Conservation (phyloP, 2,113 vertebrate genomes). For the Falcunculus frontatus region DNA sequence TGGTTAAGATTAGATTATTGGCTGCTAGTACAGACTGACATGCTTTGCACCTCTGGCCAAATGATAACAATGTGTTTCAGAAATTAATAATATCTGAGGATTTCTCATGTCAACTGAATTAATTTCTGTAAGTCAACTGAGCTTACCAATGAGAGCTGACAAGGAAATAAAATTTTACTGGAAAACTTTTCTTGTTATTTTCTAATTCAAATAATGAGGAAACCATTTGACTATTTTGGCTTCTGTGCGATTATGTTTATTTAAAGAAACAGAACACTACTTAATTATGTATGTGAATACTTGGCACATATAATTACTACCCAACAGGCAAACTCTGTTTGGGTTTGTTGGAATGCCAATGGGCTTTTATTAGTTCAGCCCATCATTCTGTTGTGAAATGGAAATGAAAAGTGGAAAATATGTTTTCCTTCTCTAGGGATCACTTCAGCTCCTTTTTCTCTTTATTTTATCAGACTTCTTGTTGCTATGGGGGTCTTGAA, state of each 20-base stretch:
- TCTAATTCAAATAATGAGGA: not conserved
- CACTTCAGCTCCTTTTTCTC: constrained; percentile 42
- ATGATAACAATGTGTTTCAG: not conserved
- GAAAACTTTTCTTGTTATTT: not conserved
- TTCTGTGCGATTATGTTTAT: not conserved
- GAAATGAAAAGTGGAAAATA: constrained; percentile 61
- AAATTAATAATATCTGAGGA: not conserved
- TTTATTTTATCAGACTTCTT: constrained; percentile 56
- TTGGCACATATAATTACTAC: constrained; percentile 19
- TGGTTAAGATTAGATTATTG: not conserved
- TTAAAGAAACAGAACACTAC: constrained; percentile 33
- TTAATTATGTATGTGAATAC: constrained; percentile 31
- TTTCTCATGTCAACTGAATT: not conserved
- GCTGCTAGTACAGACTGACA: not conserved
- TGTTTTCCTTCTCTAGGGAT: constrained; percentile 55
- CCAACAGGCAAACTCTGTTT: constrained; percentile 41
- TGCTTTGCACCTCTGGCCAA: not conserved
- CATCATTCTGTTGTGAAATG: constrained; percentile 29
- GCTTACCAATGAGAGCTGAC: not conserved
- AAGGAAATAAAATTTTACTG: not conserved
- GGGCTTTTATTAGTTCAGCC: constrained; percentile 44
- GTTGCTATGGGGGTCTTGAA: constrained; percentile 45
- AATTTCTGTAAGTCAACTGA: not conserved
- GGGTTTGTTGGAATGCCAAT: constrained; percentile 24
- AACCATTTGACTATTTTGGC: not conserved